These are phyloP conservation scores for Colaptes auratus DNA, from an alignment of 2,113 vertebrate species.

Conservation along the genomic window DNA sequence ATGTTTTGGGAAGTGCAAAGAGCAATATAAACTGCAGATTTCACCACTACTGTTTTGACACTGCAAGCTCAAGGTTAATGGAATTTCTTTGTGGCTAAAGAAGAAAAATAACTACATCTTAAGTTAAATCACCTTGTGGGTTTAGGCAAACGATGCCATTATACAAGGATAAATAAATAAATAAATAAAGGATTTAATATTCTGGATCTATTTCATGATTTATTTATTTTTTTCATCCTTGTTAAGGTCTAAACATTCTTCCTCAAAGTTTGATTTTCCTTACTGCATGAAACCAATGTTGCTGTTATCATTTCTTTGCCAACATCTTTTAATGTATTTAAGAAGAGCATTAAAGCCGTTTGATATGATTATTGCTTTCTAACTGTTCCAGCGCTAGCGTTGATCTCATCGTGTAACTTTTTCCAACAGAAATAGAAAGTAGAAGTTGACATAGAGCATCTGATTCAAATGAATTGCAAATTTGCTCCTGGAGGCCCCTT, in stretches of 20 bases:
- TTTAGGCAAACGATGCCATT: background rate
- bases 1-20: conserved; percentile 43
- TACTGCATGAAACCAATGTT: background rate
- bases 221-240: background rate
- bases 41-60: conserved; percentile 21
- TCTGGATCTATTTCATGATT: background rate
- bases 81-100: background rate
- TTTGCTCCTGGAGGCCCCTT: background rate
- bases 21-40: conserved; percentile 27
- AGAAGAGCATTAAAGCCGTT: background rate
- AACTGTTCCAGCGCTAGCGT: background rate
- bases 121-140: background rate
- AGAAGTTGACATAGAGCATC: background rate
- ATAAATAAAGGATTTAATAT: background rate
- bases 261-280: background rate
- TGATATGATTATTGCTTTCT: background rate
- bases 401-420: background rate
- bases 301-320: background rate
- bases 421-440: background rate
- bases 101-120: conserved; percentile 14
- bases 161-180: background rate
- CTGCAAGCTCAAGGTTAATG: conserved; percentile 39
- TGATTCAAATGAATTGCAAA: background rate
- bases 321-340: background rate
- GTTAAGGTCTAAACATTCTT: background rate